Conservation (phyloP, 2,113 vertebrate genomes). For the Etheostoma spectabile region DNA sequence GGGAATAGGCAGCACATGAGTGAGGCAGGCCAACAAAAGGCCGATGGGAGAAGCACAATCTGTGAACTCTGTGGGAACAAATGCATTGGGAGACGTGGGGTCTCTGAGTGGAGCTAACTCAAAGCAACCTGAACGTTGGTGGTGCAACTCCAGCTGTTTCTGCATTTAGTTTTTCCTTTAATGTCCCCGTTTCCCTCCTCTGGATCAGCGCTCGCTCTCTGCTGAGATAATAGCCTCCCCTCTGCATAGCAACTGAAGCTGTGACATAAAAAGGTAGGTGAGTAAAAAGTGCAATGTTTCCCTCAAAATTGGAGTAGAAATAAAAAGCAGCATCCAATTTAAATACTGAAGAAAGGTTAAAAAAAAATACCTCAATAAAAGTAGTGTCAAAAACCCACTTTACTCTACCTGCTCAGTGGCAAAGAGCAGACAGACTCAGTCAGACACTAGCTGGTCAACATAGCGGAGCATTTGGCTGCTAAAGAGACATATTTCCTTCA, state of each 20-base stretch:
- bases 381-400: no score
- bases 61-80: slow-evolving; percentile 16
- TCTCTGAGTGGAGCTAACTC: slow-evolving; percentile 25
- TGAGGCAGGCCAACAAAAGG: slow-evolving; percentile 6
- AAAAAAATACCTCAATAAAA: no score
- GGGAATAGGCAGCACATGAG: slow-evolving; percentile 16
- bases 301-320: no score
- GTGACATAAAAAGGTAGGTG: no score
- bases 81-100: background rate
- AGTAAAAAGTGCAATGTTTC: no score
- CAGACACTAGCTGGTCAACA: no score
- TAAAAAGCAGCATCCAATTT: no score
- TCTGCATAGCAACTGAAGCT: background rate
- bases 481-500: no score
- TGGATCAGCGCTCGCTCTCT: background rate
- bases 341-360: no score
- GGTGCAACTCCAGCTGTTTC: slow-evolving; percentile 43
- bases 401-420: no score
- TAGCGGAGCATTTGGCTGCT: no score
- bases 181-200: slow-evolving; percentile 18
- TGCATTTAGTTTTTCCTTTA: slow-evolving; percentile 14
- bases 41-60: slow-evolving; percentile 14
- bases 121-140: slow-evolving; percentile 28
- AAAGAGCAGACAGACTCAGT: no score
- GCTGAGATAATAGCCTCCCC: background rate